Base-by-base conservation (phyloP, 2,888 invertebrate species). In the Poecilus cupreus region DNA sequence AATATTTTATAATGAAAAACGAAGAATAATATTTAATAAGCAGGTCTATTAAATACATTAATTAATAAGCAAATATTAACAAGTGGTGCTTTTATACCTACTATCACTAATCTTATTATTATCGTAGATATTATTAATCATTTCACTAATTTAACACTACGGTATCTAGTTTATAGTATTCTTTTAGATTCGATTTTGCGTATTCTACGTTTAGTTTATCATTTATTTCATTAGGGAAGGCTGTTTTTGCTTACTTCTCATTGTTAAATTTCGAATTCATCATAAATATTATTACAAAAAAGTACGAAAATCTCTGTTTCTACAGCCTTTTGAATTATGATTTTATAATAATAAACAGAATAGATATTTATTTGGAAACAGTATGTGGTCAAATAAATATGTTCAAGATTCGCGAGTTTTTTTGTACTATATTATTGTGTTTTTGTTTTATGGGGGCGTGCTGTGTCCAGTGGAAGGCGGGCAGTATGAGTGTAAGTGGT, bases 401-500 rank as follows among this genome's bases (percentile, higher is more conserved):
- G 26, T 60, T 37, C 18, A 39, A 16, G 18, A 18, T 68, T 37
- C 37, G 32, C 32, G 32, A 37, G 37, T 68, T 68, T 68, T 83
- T 77, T 79, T 82, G 57, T 82, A 72, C 60, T 49, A 49, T 80
- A 77, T 82, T 80, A 83, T 84, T 84, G 84, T 84, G 83, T 85
- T 85, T 84, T 85, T 85, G 85, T 85, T 85, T 85, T 84, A 83
- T 80, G 83, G 82, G 82, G 72, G 72, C 51, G 49, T 76, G 80
- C 82, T 82, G 76, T 80, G 74, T 68, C 87, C 88, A 89, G 88
- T 86, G 86, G 87, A 88, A 86, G 85, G 87, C 87, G 90, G 89
- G 86, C 88, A 86, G 87, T 90, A 89, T 88, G 86, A 87, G 86
- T 87, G 90, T 90, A 90, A 90, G 90, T 90, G 89, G 89, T 89